Evolutionary conservation across 1,140 invertebrate genomes (phyloP).

Genomic region (Oryctes rhinoceros): DNA sequence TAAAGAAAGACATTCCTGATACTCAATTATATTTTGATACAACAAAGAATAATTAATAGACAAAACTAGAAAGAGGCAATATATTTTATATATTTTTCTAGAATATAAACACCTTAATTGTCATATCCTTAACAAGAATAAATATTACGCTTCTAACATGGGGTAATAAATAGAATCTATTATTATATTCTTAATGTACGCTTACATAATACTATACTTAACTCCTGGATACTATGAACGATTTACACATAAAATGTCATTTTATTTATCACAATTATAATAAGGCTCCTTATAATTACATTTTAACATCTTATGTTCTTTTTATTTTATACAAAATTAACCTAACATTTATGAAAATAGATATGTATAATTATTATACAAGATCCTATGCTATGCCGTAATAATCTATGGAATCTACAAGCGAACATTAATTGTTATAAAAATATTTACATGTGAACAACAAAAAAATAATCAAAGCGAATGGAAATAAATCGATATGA

Average conservation of each 20-base stretch:
- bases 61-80: conserved; percentile 11
- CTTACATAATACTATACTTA: not conserved
- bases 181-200: not conserved
- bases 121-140: not conserved
- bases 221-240: not conserved
- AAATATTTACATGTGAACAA: not conserved
- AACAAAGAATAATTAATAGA: not conserved
- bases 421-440: not conserved
- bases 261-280: conserved; percentile 42
- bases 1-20: no score
- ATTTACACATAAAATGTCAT: conserved; percentile 10
- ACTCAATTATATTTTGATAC: not conserved
- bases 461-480: not conserved
- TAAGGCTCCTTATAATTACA: conserved; percentile 41
- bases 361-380: conserved; percentile 49
- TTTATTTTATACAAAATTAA: conserved; percentile 46
- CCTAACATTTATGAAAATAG: conserved; percentile 51
- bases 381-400: not conserved
- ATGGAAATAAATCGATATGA: no score
- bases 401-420: conserved; percentile 28
- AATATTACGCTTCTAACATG: not conserved
- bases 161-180: not conserved
- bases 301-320: not conserved
- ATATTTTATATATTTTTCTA: not conserved
- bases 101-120: not conserved